A percentile compares a stretch with the other conserved stretches of the same genome.
Evolutionary conservation across 2,113 vertebrate genomes (phyloP).

Genomic region (Eudyptes chrysolophus): DNA sequence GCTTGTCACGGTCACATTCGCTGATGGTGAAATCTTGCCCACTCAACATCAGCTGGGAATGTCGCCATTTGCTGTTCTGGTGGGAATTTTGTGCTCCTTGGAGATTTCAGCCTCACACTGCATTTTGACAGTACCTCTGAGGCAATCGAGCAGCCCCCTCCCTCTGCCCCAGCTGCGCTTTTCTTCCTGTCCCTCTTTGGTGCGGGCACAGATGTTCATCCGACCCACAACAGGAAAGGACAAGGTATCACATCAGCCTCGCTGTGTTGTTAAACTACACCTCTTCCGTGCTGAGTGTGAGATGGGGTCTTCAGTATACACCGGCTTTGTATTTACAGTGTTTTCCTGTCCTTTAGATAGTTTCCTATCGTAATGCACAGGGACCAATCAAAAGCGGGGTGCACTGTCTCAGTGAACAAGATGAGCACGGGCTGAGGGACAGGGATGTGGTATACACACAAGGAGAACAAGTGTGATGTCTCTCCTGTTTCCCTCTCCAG

Average conservation of each 20-base stretch:
- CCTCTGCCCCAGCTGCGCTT: not conserved
- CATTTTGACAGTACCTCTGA: not conserved
- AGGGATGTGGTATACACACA: not conserved
- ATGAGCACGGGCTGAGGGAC: not conserved
- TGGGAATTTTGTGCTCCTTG: not conserved
- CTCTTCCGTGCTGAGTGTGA: not conserved
- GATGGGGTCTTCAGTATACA: not conserved
- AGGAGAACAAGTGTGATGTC: not conserved
- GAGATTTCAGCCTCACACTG: not conserved
- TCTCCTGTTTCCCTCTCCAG: not conserved
- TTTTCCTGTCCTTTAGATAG: not conserved
- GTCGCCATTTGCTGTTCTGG: not conserved
- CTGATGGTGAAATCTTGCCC: not conserved
- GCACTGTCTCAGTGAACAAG: not conserved
- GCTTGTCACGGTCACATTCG: not conserved
- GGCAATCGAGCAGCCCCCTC: not conserved
- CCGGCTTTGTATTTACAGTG: not conserved
- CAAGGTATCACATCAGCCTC: not conserved
- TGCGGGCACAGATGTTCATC: not conserved
- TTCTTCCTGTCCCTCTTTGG: not conserved
- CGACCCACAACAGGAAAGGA: fast-evolving
- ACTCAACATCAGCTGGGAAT: not conserved
- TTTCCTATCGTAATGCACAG: not conserved
- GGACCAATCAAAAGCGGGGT: not conserved
- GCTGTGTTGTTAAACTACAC: not conserved